phyloP scores from a whole-genome alignment of 1,140 invertebrate species.

The Spodoptera litura region DNA sequence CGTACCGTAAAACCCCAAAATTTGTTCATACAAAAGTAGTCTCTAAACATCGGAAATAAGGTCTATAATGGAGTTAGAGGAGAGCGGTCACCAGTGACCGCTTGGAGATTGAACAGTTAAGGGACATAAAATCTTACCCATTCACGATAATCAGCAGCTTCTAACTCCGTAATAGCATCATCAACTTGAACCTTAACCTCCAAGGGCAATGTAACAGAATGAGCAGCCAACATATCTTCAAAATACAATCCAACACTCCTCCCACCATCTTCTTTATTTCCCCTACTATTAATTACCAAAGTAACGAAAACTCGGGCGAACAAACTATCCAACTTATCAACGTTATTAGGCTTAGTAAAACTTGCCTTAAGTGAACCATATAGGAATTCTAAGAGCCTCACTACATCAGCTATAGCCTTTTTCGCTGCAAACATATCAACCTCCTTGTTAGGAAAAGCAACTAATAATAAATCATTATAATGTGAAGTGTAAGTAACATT shows the following conservation, averaged over 20 bases:
- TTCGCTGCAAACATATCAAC: conserved; percentile 75
- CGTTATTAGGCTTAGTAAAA: conserved; percentile 79
- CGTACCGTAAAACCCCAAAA: too few species aligned
- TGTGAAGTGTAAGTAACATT: conserved; percentile 87
- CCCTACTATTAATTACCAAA: conserved; percentile 57
- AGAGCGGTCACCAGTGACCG: too few species aligned
- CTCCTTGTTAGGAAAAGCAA: conserved; percentile 82
- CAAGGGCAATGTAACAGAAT: conserved; percentile 89
- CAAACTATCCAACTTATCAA: conserved; percentile 76
- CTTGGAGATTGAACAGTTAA: too few species aligned
- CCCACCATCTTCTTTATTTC: conserved; percentile 47
- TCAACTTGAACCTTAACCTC: conserved; percentile 92
- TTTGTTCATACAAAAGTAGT: too few species aligned
- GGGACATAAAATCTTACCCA: conserved; percentile 86
- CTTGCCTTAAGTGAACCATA: conserved; percentile 77
- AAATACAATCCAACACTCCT: conserved; percentile 52
- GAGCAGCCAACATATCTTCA: conserved; percentile 83
- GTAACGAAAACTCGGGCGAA: conserved; percentile 74
- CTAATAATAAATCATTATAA: conserved; percentile 86
- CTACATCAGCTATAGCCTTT: conserved; percentile 81
- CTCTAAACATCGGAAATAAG: too few species aligned
- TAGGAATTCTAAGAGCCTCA: conserved; percentile 77
- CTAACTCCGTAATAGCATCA: conserved; percentile 92
- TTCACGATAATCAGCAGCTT: conserved; percentile 93
- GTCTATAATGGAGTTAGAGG: too few species aligned